Evolutionary conservation across 1,140 invertebrate species (phyloP).

Genomic region (Drosophila persimilis): DNA sequence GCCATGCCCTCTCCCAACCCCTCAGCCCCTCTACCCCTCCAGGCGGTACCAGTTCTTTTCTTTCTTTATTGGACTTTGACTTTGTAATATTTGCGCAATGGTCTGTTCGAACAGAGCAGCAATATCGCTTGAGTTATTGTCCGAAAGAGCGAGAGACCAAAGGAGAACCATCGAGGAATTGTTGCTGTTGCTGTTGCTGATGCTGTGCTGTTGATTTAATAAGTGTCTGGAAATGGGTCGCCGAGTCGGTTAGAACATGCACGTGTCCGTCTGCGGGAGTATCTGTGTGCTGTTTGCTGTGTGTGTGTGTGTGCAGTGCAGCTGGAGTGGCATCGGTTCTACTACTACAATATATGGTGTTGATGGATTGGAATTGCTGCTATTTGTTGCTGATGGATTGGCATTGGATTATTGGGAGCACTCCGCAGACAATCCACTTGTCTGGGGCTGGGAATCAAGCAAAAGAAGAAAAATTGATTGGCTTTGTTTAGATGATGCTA

Average conservation of each 20-base stretch:
- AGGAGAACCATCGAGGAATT: constrained; percentile 19
- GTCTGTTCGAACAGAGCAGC: constrained; percentile 27
- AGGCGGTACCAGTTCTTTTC: constrained; percentile 12
- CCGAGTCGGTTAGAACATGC: constrained; percentile 26
- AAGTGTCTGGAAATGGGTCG: constrained; percentile 53
- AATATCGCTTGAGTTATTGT: constrained; percentile 38
- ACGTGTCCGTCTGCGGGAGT: not conserved
- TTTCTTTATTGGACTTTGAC: constrained; percentile 57
- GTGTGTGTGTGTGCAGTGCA: constrained; percentile 1
- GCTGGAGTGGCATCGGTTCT: constrained; percentile 18
- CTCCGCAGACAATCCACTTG: constrained; percentile 20
- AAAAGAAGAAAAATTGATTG: constrained; percentile 32
- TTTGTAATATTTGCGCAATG: constrained; percentile 64
- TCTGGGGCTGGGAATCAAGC: constrained; percentile 16
- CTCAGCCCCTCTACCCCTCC: not conserved
- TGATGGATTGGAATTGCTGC: constrained; percentile 42
- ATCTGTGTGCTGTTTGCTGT: not conserved
- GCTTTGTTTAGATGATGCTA: too few species aligned
- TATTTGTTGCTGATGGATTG: constrained; percentile 40
- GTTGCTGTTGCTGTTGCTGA: constrained; percentile 6
- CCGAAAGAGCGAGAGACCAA: constrained; percentile 12
- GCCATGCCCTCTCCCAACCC: not conserved
- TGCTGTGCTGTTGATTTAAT: constrained; percentile 46
- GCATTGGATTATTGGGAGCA: constrained; percentile 43
- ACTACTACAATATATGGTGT: constrained; percentile 21